Evolutionary conservation across 2,888 invertebrate species (phyloP).

Genomic region (Diarsia dahlii): DNA sequence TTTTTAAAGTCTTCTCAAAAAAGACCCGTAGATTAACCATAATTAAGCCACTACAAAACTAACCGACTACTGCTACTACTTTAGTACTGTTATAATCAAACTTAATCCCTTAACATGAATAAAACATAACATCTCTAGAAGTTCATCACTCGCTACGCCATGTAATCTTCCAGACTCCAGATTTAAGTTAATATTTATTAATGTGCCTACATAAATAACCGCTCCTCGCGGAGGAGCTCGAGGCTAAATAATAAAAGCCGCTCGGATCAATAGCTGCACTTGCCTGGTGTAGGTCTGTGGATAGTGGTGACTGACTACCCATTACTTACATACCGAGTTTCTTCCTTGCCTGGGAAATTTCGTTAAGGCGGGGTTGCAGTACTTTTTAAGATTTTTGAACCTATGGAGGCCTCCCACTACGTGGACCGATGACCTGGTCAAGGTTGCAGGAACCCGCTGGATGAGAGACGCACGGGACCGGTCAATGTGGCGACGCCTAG

Average conservation of each 20-base stretch:
- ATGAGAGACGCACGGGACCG: too few relatives aligned
- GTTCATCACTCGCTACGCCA: slow-evolving; percentile 1
- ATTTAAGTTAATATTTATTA: not conserved
- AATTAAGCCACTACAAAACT: too few relatives aligned
- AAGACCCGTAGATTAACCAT: not conserved
- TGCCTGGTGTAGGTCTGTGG: not conserved
- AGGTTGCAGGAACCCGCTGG: too few relatives aligned
- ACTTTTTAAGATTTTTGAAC: too few relatives aligned
- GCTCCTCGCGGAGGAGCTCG: not conserved
- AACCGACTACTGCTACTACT: too few relatives aligned
- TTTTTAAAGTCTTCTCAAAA: not conserved
- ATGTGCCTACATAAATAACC: slow-evolving; percentile 1
- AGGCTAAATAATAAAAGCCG: not conserved
- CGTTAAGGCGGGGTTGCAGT: too few relatives aligned
- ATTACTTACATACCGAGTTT: not conserved
- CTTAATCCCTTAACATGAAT: slow-evolving; percentile 18
- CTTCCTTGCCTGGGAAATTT: not conserved
- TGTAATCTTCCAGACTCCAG: slow-evolving; percentile 8
- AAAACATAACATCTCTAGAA: slow-evolving; percentile 13
- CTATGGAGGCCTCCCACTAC: too few relatives aligned
- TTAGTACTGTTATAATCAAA: too few relatives aligned
- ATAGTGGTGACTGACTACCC: not conserved
- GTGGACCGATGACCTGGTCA: too few relatives aligned
- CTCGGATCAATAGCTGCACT: not conserved
- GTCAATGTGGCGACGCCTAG: too few relatives aligned